Conservation (phyloP, 1,140 invertebrate species). For the Anoplolepis gracilipes region DNA sequence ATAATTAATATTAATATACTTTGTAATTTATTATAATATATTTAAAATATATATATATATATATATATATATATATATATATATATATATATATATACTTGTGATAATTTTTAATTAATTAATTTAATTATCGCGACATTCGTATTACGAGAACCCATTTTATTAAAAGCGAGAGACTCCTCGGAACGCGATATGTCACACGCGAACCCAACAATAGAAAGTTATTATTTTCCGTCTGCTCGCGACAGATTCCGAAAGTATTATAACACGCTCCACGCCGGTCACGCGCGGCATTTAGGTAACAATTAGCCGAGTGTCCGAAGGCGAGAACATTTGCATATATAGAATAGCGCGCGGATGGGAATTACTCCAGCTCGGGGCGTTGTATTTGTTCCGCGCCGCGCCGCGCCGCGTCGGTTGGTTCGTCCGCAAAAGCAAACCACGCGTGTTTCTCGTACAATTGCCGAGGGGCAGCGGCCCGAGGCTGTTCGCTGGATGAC, state of each 20-base stretch:
- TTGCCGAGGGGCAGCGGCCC: conserved; percentile 43
- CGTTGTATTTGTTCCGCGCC: conserved; percentile 39
- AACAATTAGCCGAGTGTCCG: conserved; percentile 53
- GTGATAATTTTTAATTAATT: too few species aligned
- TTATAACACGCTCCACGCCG: not conserved
- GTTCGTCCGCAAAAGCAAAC: conserved; percentile 42
- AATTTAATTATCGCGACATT: not conserved
- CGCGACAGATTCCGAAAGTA: conserved; percentile 29
- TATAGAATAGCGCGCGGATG: conserved; percentile 20
- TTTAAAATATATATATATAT: too few species aligned
- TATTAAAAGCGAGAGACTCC: not conserved
- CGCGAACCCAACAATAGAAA: not conserved
- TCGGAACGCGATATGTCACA: not conserved
- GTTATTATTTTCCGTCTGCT: conserved; percentile 34
- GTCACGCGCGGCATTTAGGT: conserved; percentile 39
- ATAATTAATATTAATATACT: too few species aligned
- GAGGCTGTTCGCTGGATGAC: conserved; percentile 33
- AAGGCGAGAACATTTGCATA: conserved; percentile 40
- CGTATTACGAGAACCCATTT: not conserved
- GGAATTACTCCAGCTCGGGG: conserved; percentile 33
- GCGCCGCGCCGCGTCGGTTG: conserved; percentile 13
- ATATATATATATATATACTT: too few species aligned
- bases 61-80: too few species aligned
- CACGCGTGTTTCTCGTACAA: conserved; percentile 62
- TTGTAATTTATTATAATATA: too few species aligned